These are phyloP conservation scores for Beaufortia kweichowensis DNA, from an alignment of 2,113 vertebrate species.

Conservation along the genomic window DNA sequence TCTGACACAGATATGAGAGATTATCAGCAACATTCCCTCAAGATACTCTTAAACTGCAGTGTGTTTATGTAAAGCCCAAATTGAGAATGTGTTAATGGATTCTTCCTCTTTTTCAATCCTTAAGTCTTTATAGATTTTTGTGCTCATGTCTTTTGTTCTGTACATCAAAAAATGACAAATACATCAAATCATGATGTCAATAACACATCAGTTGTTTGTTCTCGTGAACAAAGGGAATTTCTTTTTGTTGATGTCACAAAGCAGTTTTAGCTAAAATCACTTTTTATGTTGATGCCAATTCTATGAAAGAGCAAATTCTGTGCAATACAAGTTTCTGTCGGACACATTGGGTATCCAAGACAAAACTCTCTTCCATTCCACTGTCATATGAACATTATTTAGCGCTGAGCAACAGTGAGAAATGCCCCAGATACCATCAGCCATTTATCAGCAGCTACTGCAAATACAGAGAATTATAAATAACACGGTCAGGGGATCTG, in stretches of 20 bases:
- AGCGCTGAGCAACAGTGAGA: slow-evolving; percentile 70
- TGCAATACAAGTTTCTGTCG: background rate
- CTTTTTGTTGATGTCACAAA: too few species aligned
- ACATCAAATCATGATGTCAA: too few species aligned
- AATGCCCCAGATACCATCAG: slow-evolving; percentile 71
- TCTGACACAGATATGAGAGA: slow-evolving; percentile 60
- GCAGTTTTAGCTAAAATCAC: too few species aligned
- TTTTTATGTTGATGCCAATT: too few species aligned
- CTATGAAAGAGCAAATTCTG: slow-evolving; percentile 7
- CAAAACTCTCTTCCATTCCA: slow-evolving; percentile 64
- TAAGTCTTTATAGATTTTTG: too few species aligned
- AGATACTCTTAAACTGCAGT: slow-evolving; percentile 43
- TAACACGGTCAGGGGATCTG: slow-evolving; percentile 49
- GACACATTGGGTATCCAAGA: slow-evolving; percentile 52
- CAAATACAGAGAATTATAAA: slow-evolving; percentile 71
- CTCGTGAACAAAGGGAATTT: too few species aligned
- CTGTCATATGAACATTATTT: slow-evolving; percentile 70
- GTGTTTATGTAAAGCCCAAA: slow-evolving; percentile 46
- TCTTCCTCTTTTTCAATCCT: background rate
- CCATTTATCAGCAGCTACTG: slow-evolving; percentile 64
- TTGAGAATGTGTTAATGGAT: background rate
- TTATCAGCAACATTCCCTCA: slow-evolving; percentile 54
- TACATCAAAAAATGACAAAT: too few species aligned
- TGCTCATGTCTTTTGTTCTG: too few species aligned
- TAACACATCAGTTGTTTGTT: too few species aligned